phyloP scores from a whole-genome alignment of 1,140 invertebrate species.

The Tetragnatha versicolor region DNA sequence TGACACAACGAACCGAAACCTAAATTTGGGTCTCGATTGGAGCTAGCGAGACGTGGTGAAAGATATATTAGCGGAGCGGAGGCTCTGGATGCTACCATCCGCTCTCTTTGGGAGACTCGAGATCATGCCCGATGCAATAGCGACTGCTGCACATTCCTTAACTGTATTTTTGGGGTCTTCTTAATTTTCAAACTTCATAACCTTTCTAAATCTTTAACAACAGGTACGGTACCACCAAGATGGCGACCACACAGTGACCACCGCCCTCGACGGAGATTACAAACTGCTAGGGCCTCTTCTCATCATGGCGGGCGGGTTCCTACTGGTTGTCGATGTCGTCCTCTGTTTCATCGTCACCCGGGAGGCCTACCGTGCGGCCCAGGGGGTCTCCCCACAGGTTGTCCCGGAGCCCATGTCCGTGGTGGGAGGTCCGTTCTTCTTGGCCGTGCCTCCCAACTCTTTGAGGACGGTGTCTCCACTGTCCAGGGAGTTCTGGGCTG shows the following conservation, averaged over 20 bases:
- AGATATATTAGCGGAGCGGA: too few species aligned
- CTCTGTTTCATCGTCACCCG: conserved; percentile 4
- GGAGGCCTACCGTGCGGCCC: conserved; percentile 1
- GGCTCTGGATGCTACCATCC: too few species aligned
- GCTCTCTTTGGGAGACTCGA: too few species aligned
- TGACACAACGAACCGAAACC: too few species aligned
- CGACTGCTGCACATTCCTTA: too few species aligned
- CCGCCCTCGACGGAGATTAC: conserved; percentile 39
- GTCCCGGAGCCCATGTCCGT: conserved; percentile 2
- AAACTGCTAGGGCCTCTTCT: conserved; percentile 38
- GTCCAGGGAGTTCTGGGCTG: not conserved
- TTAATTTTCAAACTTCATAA: conserved; percentile 23
- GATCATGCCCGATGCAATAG: too few species aligned
- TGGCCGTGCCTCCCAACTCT: not conserved
- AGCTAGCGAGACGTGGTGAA: too few species aligned
- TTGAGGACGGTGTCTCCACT: not conserved
- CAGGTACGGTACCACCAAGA: not conserved
- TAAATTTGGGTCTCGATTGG: too few species aligned
- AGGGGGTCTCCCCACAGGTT: not conserved
- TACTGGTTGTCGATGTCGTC: conserved; percentile 4
- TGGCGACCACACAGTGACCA: not conserved
- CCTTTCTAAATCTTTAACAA: conserved; percentile 7
- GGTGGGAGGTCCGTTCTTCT: conserved; percentile 31
- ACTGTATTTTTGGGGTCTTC: too few species aligned
- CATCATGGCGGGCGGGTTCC: conserved; percentile 22